phyloP scores from a whole-genome alignment of 1,140 invertebrate species.

The Phymorhynchus buccinoides region DNA sequence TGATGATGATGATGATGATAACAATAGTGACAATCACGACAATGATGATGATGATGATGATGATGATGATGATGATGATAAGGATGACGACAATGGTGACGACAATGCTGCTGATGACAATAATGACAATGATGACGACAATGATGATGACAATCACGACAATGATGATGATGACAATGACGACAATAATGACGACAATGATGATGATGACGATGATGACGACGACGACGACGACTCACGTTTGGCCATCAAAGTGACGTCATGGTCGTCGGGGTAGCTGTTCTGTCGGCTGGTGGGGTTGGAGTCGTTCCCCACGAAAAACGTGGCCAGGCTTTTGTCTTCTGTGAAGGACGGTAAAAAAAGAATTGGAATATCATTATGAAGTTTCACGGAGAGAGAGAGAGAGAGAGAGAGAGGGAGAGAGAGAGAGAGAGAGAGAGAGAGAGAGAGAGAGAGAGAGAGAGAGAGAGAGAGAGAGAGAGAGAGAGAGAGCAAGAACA shows the following conservation, averaged over 20 bases:
- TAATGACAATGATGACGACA: slow-evolving; percentile 2
- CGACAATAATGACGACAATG: slow-evolving; percentile 5
- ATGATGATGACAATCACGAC: background rate
- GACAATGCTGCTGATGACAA: background rate
- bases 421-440: no score
- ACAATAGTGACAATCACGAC: background rate
- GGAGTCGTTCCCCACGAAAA: background rate
- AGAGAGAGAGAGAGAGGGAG: no score
- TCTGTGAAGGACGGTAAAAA: no score
- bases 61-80: slow-evolving; percentile 25
- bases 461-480: no score
- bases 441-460: no score
- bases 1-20: slow-evolving; percentile 27
- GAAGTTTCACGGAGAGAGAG: no score
- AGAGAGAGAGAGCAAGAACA: no score
- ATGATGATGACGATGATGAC: background rate
- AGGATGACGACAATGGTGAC: background rate
- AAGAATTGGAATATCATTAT: no score
- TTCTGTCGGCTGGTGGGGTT: background rate
- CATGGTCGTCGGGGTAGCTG: background rate
- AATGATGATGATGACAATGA: slow-evolving; percentile 23
- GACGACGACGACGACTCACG: background rate
- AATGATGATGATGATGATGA: slow-evolving; percentile 24
- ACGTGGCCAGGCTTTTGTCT: background rate
- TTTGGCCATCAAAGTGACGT: background rate